Evolutionary conservation across 2,888 invertebrate genomes (phyloP).

Genomic region (Apoderus coryli): DNA sequence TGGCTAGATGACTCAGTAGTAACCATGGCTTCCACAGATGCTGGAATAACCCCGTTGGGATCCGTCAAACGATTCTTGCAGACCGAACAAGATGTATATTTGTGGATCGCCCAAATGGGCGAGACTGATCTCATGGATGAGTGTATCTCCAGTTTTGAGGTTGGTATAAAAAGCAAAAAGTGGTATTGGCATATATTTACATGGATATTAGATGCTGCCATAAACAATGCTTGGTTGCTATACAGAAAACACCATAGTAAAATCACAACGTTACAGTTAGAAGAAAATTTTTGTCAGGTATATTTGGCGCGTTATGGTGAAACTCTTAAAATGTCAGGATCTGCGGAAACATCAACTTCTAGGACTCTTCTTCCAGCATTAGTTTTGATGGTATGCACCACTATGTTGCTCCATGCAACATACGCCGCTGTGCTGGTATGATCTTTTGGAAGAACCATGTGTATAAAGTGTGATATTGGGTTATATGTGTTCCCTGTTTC

Average conservation of each 20-base stretch:
- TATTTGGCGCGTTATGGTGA: slow-evolving; percentile 10
- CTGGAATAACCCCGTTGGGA: slow-evolving; percentile 8
- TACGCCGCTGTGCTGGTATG: slow-evolving; percentile 16
- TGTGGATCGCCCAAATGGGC: slow-evolving; percentile 9
- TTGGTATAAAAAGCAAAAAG: slow-evolving; percentile 10
- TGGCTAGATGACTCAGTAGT: slow-evolving; percentile 10
- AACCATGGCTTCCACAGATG: slow-evolving; percentile 10
- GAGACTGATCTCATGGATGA: slow-evolving; percentile 11
- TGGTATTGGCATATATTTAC: slow-evolving; percentile 11
- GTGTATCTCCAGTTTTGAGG: slow-evolving; percentile 7
- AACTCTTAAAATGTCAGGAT: slow-evolving; percentile 7
- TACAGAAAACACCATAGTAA: slow-evolving; percentile 7
- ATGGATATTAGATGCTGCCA: slow-evolving; percentile 9
- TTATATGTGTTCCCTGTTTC: slow-evolving; percentile 15
- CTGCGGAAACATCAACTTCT: slow-evolving; percentile 3
- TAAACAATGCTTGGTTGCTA: slow-evolving; percentile 13
- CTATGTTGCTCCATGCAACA: slow-evolving; percentile 5
- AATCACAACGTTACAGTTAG: slow-evolving; percentile 11
- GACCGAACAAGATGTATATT: slow-evolving; percentile 7
- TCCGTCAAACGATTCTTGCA: slow-evolving; percentile 4
- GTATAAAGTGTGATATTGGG: slow-evolving; percentile 16
- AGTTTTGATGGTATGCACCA: slow-evolving; percentile 1
- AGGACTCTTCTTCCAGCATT: slow-evolving; percentile 4
- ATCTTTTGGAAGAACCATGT: slow-evolving; percentile 15
- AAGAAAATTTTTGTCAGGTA: slow-evolving; percentile 8